Conservation (phyloP, 2,888 invertebrate species). For the Volucella inflata region DNA sequence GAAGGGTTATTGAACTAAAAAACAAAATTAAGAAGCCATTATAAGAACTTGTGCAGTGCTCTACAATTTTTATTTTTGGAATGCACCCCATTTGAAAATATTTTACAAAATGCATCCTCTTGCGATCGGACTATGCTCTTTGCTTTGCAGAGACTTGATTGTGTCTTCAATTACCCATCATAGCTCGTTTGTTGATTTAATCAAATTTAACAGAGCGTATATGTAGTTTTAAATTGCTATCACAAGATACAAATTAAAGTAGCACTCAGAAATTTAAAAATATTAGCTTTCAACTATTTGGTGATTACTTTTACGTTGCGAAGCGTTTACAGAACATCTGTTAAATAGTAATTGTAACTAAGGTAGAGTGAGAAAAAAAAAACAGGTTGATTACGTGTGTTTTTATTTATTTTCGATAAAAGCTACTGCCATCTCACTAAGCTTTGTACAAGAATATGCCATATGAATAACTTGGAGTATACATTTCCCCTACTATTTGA, state of each 20-base stretch:
- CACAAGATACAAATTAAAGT: too few relatives aligned
- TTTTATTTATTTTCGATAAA: constrained; percentile 57
- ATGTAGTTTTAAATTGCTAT: neutral
- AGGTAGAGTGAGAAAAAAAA: too few relatives aligned
- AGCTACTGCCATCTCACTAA: constrained; percentile 34
- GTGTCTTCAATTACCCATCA: constrained; percentile 49
- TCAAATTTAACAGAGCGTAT: constrained; percentile 41
- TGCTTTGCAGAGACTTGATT: constrained; percentile 55
- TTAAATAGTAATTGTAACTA: too few relatives aligned
- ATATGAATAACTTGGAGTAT: constrained; percentile 8
- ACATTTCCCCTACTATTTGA: constrained; percentile 23
- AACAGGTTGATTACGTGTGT: neutral
- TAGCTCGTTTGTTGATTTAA: constrained; percentile 50
- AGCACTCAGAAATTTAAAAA: constrained; percentile 25
- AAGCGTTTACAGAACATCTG: neutral
- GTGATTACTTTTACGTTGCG: constrained; percentile 25
- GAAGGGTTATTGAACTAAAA: constrained; percentile 73
- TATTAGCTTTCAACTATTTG: constrained; percentile 40
- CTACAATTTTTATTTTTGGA: constrained; percentile 70
- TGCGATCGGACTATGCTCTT: constrained; percentile 2
- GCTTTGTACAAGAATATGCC: constrained; percentile 12
- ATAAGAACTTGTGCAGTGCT: constrained; percentile 10
- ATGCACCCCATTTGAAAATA: constrained; percentile 60
- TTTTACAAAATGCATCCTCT: constrained; percentile 33
- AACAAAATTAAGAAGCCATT: constrained; percentile 27